phyloP scores from a whole-genome alignment of 2,113 vertebrate genomes.

The human (Homo sapiens) region DNA sequence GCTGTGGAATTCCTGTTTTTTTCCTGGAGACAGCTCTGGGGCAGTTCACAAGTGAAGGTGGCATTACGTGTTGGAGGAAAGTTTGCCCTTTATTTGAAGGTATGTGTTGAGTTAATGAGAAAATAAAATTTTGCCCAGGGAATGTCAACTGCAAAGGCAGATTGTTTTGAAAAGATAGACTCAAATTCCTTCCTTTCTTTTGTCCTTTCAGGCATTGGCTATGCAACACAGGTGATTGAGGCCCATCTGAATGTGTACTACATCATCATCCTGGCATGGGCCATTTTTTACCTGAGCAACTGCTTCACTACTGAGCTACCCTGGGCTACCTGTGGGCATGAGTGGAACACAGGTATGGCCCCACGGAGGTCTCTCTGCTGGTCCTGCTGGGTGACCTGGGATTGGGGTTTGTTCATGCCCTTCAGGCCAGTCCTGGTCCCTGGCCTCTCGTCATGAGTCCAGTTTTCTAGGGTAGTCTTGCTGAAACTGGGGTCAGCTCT shows the following conservation, averaged over 20 bases:
- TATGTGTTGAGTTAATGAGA: constrained; percentile 72
- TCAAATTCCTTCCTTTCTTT: background rate
- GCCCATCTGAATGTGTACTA: constrained; percentile 98
- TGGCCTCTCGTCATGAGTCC: background rate
- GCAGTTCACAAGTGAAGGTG: constrained; percentile 98
- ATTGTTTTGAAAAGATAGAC: background rate
- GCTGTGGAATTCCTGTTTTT: constrained; percentile 99
- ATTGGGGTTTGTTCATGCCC: background rate
- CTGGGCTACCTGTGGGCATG: constrained; percentile 97
- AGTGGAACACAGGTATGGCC: constrained; percentile 97
- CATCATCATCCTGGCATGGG: constrained; percentile 98
- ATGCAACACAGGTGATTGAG: constrained; percentile 98
- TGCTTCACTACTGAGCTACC: constrained; percentile 97
- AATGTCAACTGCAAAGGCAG: background rate
- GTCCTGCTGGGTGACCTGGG: background rate
- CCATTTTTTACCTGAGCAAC: constrained; percentile 99
- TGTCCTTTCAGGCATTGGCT: constrained; percentile 92
- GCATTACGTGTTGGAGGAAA: constrained; percentile 99
- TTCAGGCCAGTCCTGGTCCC: background rate
- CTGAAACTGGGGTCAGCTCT: background rate
- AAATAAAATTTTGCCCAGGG: background rate
- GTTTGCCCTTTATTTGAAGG: constrained; percentile 98
- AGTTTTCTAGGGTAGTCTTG: background rate
- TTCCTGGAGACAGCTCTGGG: constrained; percentile 98
- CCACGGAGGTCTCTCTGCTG: background rate